These are phyloP conservation scores for Gorsachius magnificus DNA, from an alignment of 2,797 vertebrate species.

Conservation along the genomic window DNA sequence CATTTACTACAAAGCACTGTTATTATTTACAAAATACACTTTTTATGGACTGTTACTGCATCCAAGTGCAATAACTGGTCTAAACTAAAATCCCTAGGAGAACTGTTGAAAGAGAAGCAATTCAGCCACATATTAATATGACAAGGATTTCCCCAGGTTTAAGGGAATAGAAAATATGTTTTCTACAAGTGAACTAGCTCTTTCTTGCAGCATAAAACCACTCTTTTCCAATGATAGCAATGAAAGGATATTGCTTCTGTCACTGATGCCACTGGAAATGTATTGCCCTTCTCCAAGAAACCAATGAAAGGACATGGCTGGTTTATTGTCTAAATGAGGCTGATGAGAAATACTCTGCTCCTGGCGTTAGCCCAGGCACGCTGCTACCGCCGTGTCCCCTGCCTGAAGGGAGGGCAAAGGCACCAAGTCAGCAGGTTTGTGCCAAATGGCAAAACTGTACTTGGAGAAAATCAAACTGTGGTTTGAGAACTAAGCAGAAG, in stretches of 20 bases:
- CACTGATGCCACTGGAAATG: constrained; percentile 53
- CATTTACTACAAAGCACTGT: constrained; percentile 14
- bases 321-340: constrained; percentile 43
- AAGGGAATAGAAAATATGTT: constrained; percentile 26
- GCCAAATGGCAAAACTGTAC: not conserved
- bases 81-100: constrained; percentile 31
- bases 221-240: constrained; percentile 41
- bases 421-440: not conserved
- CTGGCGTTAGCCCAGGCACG: not conserved
- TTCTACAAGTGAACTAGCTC: constrained; percentile 4
- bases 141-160: constrained; percentile 46
- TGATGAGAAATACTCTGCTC: not conserved
- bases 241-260: constrained; percentile 63
- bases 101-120: constrained; percentile 29
- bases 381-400: not conserved
- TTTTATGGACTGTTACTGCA: constrained; percentile 8
- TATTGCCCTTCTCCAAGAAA: constrained; percentile 30
- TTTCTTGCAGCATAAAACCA: constrained; percentile 10
- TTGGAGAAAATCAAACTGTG: not conserved
- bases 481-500: not conserved
- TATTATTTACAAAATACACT: constrained; percentile 17
- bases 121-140: constrained; percentile 14
- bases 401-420: not conserved
- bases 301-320: constrained; percentile 47
- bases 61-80: constrained; percentile 24